phyloP scores from a whole-genome alignment of 1,140 invertebrate genomes.

The Anthonomus grandis region DNA sequence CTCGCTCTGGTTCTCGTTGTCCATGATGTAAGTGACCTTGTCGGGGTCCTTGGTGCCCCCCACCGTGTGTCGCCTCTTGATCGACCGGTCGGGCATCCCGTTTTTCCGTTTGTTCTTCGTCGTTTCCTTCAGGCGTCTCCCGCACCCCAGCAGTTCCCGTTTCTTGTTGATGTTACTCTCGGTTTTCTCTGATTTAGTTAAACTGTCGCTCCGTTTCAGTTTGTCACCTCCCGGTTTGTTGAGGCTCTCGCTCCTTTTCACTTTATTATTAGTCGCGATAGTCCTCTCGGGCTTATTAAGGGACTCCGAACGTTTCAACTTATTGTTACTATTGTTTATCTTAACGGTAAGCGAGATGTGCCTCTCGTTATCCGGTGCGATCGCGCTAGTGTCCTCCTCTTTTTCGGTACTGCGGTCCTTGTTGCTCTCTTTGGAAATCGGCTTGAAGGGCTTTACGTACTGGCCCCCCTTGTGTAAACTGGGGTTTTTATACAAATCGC shows the following conservation, averaged over 20 bases:
- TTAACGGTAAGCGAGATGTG: conserved; percentile 34
- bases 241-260: conserved; percentile 57
- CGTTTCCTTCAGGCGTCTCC: conserved; percentile 51
- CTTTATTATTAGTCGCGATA: conserved; percentile 49
- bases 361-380: conserved; percentile 44
- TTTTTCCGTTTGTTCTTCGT: conserved; percentile 70
- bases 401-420: conserved; percentile 43
- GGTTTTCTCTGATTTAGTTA: conserved; percentile 78
- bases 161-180: conserved; percentile 74
- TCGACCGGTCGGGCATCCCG: conserved; percentile 70
- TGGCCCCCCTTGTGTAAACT: conserved; percentile 47
- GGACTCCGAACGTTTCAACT: conserved; percentile 59
- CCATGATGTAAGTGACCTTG: conserved; percentile 58
- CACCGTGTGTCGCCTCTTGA: conserved; percentile 87
- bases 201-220: conserved; percentile 62
- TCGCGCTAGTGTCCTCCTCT: conserved; percentile 45
- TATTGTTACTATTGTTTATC: conserved; percentile 35
- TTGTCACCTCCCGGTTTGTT: conserved; percentile 55
- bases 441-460: conserved; percentile 22
- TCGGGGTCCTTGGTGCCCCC: conserved; percentile 84
- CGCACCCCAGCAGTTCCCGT: conserved; percentile 56
- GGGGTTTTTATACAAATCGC: conserved; percentile 45
- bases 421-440: conserved; percentile 11
- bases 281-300: conserved; percentile 57
- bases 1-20: conserved; percentile 54